Percentiles rank a stretch among this genome's conserved stretches.
phyloP scores from a whole-genome alignment of 2,797 vertebrate species.

The Anisognathus igniventris region DNA sequence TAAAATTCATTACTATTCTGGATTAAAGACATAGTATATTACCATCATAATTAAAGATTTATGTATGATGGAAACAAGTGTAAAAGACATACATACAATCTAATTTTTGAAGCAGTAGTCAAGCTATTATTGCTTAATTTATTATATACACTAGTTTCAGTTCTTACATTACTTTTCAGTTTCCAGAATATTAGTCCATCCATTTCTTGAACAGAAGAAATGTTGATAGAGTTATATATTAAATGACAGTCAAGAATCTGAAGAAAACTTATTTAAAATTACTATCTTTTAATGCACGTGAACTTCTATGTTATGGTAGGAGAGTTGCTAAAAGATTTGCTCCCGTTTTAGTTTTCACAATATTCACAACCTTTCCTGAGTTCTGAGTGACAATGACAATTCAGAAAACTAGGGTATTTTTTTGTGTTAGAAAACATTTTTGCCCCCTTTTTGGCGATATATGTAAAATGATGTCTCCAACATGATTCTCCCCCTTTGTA shows the following conservation, averaged over 20 bases:
- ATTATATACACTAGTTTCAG: not conserved
- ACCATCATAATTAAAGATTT: not conserved
- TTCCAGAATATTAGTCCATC: not conserved
- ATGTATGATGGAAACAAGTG: not conserved
- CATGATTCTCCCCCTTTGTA: not conserved
- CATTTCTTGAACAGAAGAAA: not conserved
- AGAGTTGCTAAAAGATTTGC: not conserved
- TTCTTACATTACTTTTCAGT: not conserved
- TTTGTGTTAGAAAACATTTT: not conserved
- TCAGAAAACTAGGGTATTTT: not conserved
- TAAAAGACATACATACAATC: not conserved
- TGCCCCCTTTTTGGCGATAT: not conserved
- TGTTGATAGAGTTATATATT: accelerated
- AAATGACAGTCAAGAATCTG: not conserved
- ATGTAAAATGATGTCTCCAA: not conserved
- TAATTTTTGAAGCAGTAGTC: not conserved
- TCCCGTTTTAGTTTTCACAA: not conserved
- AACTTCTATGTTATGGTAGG: not conserved
- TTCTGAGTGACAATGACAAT: not conserved
- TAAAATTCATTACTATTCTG: not conserved
- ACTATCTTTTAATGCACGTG: not conserved
- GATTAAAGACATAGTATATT: not conserved
- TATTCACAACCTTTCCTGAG: not conserved
- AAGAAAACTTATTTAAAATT: not conserved
- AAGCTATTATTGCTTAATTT: not conserved